phyloP scores from a whole-genome alignment of 2,888 invertebrate species.

The Drosophila rubida region DNA sequence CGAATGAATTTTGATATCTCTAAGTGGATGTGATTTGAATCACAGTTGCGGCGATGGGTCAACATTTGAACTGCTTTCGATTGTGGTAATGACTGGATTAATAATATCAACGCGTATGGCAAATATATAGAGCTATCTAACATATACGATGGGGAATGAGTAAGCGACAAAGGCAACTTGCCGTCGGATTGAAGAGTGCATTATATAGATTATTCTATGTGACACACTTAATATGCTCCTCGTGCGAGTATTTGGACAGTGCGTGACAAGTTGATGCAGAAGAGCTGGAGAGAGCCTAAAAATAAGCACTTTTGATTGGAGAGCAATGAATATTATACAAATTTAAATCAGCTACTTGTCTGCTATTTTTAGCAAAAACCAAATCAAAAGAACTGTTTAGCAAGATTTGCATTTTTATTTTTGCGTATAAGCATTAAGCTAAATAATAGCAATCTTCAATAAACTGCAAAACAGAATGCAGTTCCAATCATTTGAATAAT shows the following conservation, averaged over 20 bases:
- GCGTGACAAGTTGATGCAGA: conserved; percentile 7
- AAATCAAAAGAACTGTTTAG: background rate
- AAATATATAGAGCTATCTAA: conserved; percentile 1
- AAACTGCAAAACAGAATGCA: background rate
- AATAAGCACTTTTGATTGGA: background rate
- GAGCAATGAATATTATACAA: background rate
- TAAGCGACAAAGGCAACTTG: conserved; percentile 16
- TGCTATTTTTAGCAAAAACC: background rate
- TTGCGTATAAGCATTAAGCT: background rate
- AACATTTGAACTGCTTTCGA: conserved; percentile 24
- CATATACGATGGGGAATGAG: conserved; percentile 7
- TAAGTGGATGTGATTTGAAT: background rate
- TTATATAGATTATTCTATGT: conserved; percentile 32
- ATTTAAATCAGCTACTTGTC: background rate
- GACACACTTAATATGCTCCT: conserved; percentile 2
- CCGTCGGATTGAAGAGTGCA: conserved; percentile 1
- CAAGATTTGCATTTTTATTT: background rate
- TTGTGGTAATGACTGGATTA: conserved; percentile 18
- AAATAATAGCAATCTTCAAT: background rate
- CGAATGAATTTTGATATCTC: background rate
- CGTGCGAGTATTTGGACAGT: background rate
- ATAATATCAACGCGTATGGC: conserved; percentile 18
- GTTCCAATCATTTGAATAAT: background rate
- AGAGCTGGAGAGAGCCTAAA: background rate
- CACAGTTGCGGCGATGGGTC: conserved; percentile 5